Evolutionary conservation across 23 tunicate species (phyloP).

Genomic region (Phallusia fumigata): DNA sequence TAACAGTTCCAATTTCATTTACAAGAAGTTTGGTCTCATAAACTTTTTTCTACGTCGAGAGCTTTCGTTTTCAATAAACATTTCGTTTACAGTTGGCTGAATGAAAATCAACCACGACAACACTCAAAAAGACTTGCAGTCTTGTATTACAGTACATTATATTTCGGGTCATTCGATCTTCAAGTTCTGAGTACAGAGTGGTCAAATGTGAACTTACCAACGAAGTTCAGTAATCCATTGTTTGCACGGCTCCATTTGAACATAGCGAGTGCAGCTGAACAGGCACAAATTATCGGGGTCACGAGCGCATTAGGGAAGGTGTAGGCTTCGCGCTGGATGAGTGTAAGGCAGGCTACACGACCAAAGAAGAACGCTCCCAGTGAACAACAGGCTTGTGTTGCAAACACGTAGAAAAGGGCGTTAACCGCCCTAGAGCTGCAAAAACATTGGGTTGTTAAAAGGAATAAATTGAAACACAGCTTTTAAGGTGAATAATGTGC

Average conservation of each 20-base stretch:
- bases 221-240: slow-evolving; percentile 25
- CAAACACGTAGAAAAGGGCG: slow-evolving; percentile 48
- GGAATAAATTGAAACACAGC: background rate
- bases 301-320: slow-evolving; percentile 65
- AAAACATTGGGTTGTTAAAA: slow-evolving; percentile 6
- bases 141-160: too few species aligned
- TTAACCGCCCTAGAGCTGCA: slow-evolving; percentile 16
- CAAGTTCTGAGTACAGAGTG: too few species aligned
- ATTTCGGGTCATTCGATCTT: too few species aligned
- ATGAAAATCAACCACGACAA: too few species aligned
- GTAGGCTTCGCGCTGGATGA: slow-evolving; percentile 52
- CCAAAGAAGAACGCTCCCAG: slow-evolving; percentile 77
- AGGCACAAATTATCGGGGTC: slow-evolving; percentile 59
- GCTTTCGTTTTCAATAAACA: too few species aligned
- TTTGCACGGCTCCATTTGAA: slow-evolving; percentile 3
- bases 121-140: too few species aligned
- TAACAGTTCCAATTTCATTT: too few species aligned
- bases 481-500: background rate
- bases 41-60: too few species aligned
- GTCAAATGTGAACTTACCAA: slow-evolving; percentile 13
- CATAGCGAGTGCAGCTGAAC: slow-evolving; percentile 40
- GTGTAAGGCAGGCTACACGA: slow-evolving; percentile 81
- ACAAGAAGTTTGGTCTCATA: too few species aligned
- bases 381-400: slow-evolving; percentile 63
- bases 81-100: too few species aligned